phyloP scores from a whole-genome alignment of 2,888 invertebrate species.

The Rhopalosiphum nymphaeae region DNA sequence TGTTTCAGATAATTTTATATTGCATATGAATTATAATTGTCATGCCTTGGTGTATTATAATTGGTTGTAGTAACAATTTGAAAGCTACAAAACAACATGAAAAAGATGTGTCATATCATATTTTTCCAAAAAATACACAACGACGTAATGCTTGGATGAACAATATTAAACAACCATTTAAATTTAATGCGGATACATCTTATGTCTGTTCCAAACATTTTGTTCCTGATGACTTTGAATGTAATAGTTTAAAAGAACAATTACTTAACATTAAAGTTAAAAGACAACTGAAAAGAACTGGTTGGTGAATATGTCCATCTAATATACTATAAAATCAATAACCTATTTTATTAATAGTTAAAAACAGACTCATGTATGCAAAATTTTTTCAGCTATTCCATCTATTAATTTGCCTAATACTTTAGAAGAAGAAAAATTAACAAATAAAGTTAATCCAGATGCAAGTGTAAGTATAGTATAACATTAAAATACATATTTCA shows the following conservation, averaged over 20 bases:
- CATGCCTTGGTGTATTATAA: slow-evolving; percentile 58
- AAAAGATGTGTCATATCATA: slow-evolving; percentile 60
- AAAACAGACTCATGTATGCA: not conserved
- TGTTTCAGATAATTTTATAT: slow-evolving; percentile 27
- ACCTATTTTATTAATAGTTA: not conserved
- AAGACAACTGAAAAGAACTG: slow-evolving; percentile 62
- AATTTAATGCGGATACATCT: slow-evolving; percentile 55
- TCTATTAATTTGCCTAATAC: slow-evolving; percentile 31
- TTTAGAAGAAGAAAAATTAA: not conserved
- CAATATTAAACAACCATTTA: slow-evolving; percentile 28
- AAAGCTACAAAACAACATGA: slow-evolving; percentile 55
- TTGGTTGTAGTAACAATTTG: slow-evolving; percentile 52
- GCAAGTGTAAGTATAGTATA: slow-evolving; percentile 17
- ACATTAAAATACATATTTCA: not conserved
- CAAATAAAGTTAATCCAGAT: not conserved
- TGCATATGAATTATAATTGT: not conserved
- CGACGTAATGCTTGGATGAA: slow-evolving; percentile 58
- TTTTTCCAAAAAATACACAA: slow-evolving; percentile 59
- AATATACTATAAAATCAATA: not conserved
- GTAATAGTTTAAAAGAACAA: slow-evolving; percentile 61
- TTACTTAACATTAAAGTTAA: slow-evolving; percentile 58
- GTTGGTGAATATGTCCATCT: slow-evolving; percentile 48
- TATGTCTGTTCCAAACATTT: slow-evolving; percentile 59
- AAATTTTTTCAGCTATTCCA: slow-evolving; percentile 43
- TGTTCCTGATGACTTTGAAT: slow-evolving; percentile 49